Conservation (phyloP, 1,140 invertebrate genomes). For the Marisa cornuarietis region DNA sequence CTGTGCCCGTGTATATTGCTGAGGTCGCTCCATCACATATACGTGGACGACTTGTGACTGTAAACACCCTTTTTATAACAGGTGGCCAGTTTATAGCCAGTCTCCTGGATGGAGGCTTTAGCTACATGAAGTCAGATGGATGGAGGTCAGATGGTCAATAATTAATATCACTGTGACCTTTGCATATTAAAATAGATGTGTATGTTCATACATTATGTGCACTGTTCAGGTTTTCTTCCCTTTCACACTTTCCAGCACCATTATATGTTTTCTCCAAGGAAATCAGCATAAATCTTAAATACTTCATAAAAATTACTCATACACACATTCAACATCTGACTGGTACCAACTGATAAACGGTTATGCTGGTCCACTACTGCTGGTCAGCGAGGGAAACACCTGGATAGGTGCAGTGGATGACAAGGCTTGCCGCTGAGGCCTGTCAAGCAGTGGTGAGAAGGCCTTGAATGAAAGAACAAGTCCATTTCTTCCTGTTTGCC, state of each 20-base stretch:
- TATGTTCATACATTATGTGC: background rate
- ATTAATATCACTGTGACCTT: too few relatives aligned
- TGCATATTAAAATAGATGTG: background rate
- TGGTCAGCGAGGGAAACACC: too few relatives aligned
- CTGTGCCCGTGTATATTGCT: constrained; percentile 74
- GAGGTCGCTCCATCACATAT: constrained; percentile 70
- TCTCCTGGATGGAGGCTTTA: constrained; percentile 70
- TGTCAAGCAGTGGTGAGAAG: too few relatives aligned
- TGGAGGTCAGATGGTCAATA: constrained; percentile 51
- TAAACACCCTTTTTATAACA: constrained; percentile 73
- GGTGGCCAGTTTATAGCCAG: constrained; percentile 72
- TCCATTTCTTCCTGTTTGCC: too few relatives aligned
- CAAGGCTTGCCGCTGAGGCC: too few relatives aligned
- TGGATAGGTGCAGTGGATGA: too few relatives aligned
- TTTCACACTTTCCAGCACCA: background rate
- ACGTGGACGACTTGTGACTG: constrained; percentile 71
- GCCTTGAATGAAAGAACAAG: too few relatives aligned
- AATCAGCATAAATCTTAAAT: background rate
- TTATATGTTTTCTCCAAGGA: background rate
- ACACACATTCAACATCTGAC: too few relatives aligned
- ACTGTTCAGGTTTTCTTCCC: background rate
- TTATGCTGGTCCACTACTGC: too few relatives aligned
- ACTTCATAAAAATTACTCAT: background rate
- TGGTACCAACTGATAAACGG: too few relatives aligned
- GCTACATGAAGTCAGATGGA: constrained; percentile 57